A percentile compares a stretch with the other conserved stretches of the same genome.
Evolutionary conservation across 2,888 invertebrate genomes (phyloP).

Genomic region (Griposia aprilina): DNA sequence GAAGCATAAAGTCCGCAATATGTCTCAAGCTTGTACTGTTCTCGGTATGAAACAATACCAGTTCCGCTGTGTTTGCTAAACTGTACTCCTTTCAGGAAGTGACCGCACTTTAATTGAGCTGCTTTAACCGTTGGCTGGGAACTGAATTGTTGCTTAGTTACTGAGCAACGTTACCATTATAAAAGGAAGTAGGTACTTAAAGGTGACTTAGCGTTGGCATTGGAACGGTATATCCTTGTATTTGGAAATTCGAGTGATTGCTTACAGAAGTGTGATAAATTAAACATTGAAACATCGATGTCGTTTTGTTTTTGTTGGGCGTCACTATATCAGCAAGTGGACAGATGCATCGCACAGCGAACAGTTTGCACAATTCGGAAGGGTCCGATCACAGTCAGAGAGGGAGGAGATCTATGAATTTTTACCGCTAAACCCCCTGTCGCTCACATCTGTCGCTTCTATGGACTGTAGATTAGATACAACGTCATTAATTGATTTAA

Average conservation of each 20-base stretch:
- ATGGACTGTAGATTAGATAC: conserved; percentile 85
- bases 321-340: conserved; percentile 80
- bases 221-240: conserved; percentile 69
- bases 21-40: conserved; percentile 86
- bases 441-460: conserved; percentile 88
- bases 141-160: conserved; percentile 67
- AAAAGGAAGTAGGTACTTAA: conserved; percentile 71
- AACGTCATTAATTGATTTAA: conserved; percentile 88
- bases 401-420: conserved; percentile 87
- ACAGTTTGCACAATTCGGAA: conserved; percentile 88
- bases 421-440: conserved; percentile 85
- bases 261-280: conserved; percentile 22
- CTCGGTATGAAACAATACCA: conserved; percentile 89
- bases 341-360: conserved; percentile 86
- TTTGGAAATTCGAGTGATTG: conserved; percentile 64
- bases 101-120: conserved; percentile 77
- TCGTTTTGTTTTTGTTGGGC: conserved; percentile 54
- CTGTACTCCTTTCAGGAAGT: conserved; percentile 87
- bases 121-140: conserved; percentile 71
- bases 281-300: conserved; percentile 63
- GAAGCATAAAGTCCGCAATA: conserved; percentile 86
- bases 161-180: conserved; percentile 65
- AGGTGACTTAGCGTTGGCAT: conserved; percentile 69
- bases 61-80: conserved; percentile 89
- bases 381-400: conserved; percentile 80